phyloP scores from a whole-genome alignment of 2,888 invertebrate species.

The Drosophila dives region DNA sequence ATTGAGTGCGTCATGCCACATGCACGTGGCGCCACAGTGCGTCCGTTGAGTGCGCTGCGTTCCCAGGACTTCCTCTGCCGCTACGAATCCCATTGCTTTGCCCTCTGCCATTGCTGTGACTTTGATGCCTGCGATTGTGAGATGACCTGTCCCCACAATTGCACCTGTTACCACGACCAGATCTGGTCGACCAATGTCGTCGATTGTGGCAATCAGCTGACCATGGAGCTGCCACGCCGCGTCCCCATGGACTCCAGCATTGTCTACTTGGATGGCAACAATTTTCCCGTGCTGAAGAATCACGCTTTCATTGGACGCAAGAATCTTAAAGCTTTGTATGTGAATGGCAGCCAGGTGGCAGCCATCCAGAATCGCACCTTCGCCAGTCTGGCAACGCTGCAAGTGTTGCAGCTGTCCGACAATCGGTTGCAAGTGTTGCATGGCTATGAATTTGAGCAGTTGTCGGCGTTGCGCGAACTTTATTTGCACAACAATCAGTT shows the following conservation, averaged over 20 bases:
- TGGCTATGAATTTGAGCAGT: conserved; percentile 94
- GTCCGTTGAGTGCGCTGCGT: conserved; percentile 91
- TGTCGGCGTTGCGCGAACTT: conserved; percentile 91
- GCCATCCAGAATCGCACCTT: conserved; percentile 96
- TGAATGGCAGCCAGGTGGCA: conserved; percentile 93
- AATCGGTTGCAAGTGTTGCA: conserved; percentile 92
- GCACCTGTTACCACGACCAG: conserved; percentile 97
- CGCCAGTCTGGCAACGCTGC: conserved; percentile 93
- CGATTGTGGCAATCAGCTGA: conserved; percentile 93
- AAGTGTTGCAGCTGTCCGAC: conserved; percentile 93
- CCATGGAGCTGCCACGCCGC: conserved; percentile 91
- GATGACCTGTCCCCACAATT: conserved; percentile 97
- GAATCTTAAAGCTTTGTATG: conserved; percentile 93
- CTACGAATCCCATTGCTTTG: conserved; percentile 97
- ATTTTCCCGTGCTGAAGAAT: conserved; percentile 92
- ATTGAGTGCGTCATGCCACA: conserved; percentile 95
- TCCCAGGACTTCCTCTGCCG: conserved; percentile 96
- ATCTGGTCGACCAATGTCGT: conserved; percentile 97
- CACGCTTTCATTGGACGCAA: conserved; percentile 97
- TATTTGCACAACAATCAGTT: conserved; percentile 95
- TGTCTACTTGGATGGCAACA: conserved; percentile 96
- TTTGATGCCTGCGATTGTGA: conserved; percentile 98
- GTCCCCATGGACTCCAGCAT: conserved; percentile 98
- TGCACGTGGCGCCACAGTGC: conserved; percentile 92
- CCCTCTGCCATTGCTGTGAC: conserved; percentile 97